Evolutionary conservation across 1,140 invertebrate species (phyloP).

Genomic region (Halyomorpha halys): DNA sequence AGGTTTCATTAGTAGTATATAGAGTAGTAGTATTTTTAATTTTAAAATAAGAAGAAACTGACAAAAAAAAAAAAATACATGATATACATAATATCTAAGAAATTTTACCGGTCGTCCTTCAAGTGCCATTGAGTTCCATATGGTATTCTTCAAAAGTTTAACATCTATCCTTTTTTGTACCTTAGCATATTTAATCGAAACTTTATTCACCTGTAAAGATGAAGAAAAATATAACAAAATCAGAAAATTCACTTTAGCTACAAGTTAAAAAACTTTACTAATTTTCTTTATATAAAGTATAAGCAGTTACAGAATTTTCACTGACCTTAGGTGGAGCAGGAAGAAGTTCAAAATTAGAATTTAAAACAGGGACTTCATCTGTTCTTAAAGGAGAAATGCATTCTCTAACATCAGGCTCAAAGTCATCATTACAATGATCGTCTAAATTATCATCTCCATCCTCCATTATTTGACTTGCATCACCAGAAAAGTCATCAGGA

Average conservation of each 20-base stretch:
- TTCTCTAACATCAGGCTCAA: constrained; percentile 9
- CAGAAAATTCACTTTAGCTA: too few relatives aligned
- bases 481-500: constrained; percentile 32
- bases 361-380: background rate
- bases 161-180: constrained; percentile 23
- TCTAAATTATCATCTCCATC: constrained; percentile 29
- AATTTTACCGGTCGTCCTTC: too few relatives aligned
- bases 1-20: too few relatives aligned
- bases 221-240: background rate
- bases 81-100: too few relatives aligned
- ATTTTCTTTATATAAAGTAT: too few relatives aligned
- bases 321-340: background rate
- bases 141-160: constrained; percentile 22
- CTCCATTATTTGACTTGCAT: constrained; percentile 35
- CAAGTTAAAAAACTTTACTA: background rate
- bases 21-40: too few relatives aligned
- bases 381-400: too few relatives aligned
- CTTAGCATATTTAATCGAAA: constrained; percentile 19
- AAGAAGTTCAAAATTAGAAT: background rate
- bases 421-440: constrained; percentile 36
- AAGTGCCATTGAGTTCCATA: constrained; percentile 12
- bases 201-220: constrained; percentile 22
- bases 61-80: too few relatives aligned
- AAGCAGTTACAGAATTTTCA: background rate
- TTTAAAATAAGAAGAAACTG: too few relatives aligned